These are phyloP conservation scores for Homalodisca vitripennis DNA, from an alignment of 1,140 invertebrate genomes.

Conservation along the genomic window DNA sequence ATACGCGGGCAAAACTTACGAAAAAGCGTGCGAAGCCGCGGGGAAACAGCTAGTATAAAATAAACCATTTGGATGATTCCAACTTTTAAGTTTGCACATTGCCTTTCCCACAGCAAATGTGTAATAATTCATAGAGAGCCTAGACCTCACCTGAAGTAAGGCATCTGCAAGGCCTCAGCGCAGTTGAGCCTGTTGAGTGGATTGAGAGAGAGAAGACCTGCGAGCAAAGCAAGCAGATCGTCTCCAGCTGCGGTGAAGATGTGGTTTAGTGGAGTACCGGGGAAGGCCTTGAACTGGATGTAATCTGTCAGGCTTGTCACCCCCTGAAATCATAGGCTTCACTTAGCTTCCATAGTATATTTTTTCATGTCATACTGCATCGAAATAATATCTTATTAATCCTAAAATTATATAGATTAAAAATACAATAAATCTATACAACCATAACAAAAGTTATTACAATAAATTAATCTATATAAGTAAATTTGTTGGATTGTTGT, in stretches of 20 bases:
- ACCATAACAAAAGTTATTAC: too few species aligned
- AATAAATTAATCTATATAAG: too few species aligned
- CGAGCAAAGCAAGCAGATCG: constrained; percentile 87
- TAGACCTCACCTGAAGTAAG: constrained; percentile 69
- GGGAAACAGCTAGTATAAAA: too few species aligned
- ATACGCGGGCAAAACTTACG: too few species aligned
- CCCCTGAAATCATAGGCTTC: too few species aligned
- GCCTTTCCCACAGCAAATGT: not conserved
- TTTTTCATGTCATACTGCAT: too few species aligned
- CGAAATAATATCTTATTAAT: too few species aligned
- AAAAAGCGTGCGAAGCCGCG: too few species aligned
- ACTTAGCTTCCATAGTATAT: too few species aligned
- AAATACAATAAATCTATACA: too few species aligned
- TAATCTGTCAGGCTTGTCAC: constrained; percentile 86
- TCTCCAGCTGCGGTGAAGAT: constrained; percentile 96
- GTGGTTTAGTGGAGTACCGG: constrained; percentile 78
- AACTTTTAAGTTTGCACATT: not conserved
- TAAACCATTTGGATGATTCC: not conserved
- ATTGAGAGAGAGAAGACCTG: constrained; percentile 77
- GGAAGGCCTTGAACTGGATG: constrained; percentile 87
- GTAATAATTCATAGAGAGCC: not conserved
- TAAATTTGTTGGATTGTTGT: too few species aligned
- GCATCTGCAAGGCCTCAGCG: constrained; percentile 75
- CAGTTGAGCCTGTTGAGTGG: constrained; percentile 83
- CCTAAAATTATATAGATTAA: too few species aligned